These are phyloP conservation scores for Porphyrio hochstetteri DNA, from an alignment of 2,113 vertebrate species.

Conservation along the genomic window DNA sequence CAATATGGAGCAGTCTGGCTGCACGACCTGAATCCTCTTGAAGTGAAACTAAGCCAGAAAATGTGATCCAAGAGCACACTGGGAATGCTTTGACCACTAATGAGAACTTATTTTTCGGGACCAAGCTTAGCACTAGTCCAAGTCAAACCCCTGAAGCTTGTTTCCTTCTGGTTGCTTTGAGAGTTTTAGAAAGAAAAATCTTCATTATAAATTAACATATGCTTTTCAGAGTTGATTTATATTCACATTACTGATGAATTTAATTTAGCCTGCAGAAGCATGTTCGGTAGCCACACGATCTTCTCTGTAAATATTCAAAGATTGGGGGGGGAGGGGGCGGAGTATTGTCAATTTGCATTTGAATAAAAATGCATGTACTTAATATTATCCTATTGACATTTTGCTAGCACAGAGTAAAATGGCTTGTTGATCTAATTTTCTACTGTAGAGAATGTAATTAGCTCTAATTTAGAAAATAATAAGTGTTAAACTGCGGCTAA, in stretches of 20 bases:
- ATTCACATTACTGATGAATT: slow-evolving; percentile 34
- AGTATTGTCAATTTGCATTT: slow-evolving; percentile 14
- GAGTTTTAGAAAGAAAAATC: neutral
- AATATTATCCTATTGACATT: slow-evolving; percentile 58
- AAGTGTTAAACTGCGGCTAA: slow-evolving; percentile 53
- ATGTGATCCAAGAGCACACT: neutral
- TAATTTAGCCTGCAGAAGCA: slow-evolving; percentile 17
- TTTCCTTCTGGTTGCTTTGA: neutral
- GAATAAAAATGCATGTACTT: slow-evolving; percentile 52
- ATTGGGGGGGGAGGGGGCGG: no score
- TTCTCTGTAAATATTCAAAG: slow-evolving; percentile 34
- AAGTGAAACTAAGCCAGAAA: neutral
- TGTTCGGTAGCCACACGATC: slow-evolving; percentile 4
- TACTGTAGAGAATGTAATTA: slow-evolving; percentile 62
- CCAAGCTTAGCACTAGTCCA: neutral
- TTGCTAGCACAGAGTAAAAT: slow-evolving; percentile 35
- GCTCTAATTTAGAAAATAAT: slow-evolving; percentile 60
- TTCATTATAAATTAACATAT: neutral
- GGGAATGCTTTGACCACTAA: neutral
- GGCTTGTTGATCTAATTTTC: slow-evolving; percentile 63
- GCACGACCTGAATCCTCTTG: neutral
- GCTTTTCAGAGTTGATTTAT: slow-evolving; percentile 17
- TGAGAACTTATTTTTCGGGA: neutral
- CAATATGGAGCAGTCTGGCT: neutral
- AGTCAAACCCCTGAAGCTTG: neutral